Base-by-base conservation (phyloP, 2,797 vertebrate genomes). In the Pseudochirops cupreus region DNA sequence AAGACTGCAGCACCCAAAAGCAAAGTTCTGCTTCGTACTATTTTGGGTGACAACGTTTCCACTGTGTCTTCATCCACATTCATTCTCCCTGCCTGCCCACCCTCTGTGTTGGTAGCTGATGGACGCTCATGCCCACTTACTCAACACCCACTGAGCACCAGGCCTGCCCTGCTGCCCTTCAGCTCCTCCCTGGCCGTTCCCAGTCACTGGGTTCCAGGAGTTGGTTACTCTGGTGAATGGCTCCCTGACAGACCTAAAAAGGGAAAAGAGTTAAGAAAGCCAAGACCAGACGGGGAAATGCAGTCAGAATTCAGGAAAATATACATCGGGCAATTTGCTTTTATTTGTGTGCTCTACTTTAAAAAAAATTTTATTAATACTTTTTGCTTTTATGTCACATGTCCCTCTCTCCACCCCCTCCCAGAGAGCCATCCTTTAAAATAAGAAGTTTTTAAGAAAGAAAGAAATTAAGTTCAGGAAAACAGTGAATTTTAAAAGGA, bases 1-100 rank as follows among this genome's bases (percentile, higher is more conserved):
- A 97, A 96, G 94, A 26, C 97, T 94, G 91, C 96, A 95, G 93
- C 95, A 95, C 95, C 94, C 96, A 59, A 92, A 94, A 98, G 96
- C 97, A 97, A 96, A 96, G 97, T 98, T 98, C 98, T 98, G 97
- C 97, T 98, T 94, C 57, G 95, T 96, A 97, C 98, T 98, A 98
- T 98, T 98, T 97, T 97, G 96, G 97, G 97, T 98, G 97, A 97
- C 98, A 98, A 97, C 97, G 97, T 98, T 98, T 98, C 97, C 95
- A 97, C 94, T 97, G 98, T 98, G 97, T 97, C 96, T 97, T 98
- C 96, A 97, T 97, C 97, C 97, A 98, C 96, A 97, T 97, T 98
- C 97, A 97, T 97, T 97, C 98, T 91, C 96, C 98, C 96, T 97
- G 97, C 97, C 97, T 97, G 97, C 97, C 96, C 96, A 93, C 98